Evolutionary conservation across 92 coral and sea anemone genomes (phyloP), one percentile per base, ranked within the genome.

Genomic region (Pocillopora grandis): DNA sequence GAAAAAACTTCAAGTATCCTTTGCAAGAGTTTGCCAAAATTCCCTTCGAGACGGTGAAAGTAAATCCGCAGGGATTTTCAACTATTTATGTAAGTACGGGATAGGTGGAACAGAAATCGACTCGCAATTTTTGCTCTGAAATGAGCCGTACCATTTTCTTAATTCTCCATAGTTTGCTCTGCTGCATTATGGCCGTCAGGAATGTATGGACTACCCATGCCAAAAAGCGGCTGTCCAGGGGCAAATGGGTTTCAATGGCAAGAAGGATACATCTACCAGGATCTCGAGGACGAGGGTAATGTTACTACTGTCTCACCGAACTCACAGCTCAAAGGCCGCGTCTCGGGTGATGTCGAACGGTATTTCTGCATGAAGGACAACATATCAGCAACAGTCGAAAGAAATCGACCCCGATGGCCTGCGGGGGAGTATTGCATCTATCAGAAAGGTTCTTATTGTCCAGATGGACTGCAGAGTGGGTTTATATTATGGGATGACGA

Each of bases 401-500:
- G 23, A 9, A 75, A 15, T 1, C 74, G 88, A 75, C 75, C 81
- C 14, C 31, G 49, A 49, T 93, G 97, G 97, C 97, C 97, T 12
- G 17, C 21, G 9, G 94, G 97, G 4, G 83, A 90, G 36, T 93
- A 93, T 74, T 93, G 97, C 69, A 58, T 93, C 62, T 93, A 83
- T 87, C 91, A 85, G 91, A 88, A 91, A 68, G 87, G 92, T 1
- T 61, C 61, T 42, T 12, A 5, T 16, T 93, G 96, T 42, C 92
- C 96, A 17, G 0, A 10, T 11, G 90, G 85, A 5, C 86, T 93
- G 33, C 23, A 13, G 58, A 77, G 79, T 31, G 97, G 94, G 16
- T 93, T 81, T 52, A 91, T 93, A 19, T 72, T 71, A 68, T 93
- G 94, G 94, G 90, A 88, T 23, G 89, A 90, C 63, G 90, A 88